Evolutionary conservation across 2,888 invertebrate species (phyloP).

Genomic region (Brachycybe producta): DNA sequence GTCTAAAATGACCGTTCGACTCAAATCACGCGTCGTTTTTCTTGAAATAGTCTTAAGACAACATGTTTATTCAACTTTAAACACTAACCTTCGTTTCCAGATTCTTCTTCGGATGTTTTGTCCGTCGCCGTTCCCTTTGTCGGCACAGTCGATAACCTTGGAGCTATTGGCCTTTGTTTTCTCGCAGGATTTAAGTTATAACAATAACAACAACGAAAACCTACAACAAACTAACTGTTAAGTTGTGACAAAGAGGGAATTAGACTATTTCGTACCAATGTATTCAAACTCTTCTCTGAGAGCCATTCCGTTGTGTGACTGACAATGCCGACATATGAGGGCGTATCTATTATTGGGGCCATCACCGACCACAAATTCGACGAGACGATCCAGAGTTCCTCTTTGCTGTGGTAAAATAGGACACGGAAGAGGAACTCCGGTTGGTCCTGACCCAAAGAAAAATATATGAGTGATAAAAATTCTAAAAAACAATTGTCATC

Average conservation of each 20-base stretch:
- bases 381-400: slow-evolving; percentile 68
- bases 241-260: background rate
- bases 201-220: slow-evolving; percentile 87
- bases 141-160: slow-evolving; percentile 30
- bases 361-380: slow-evolving; percentile 90
- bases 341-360: slow-evolving; percentile 91
- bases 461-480: no score
- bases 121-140: no score
- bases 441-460: slow-evolving; percentile 18
- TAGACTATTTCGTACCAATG: slow-evolving; percentile 37
- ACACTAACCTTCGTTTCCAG: no score
- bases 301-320: slow-evolving; percentile 84
- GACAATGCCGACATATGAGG: slow-evolving; percentile 79
- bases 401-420: slow-evolving; percentile 61
- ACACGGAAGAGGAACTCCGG: slow-evolving; percentile 47
- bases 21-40: no score
- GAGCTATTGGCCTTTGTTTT: slow-evolving; percentile 69
- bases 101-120: no score
- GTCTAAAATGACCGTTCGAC: no score
- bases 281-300: slow-evolving; percentile 56
- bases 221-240: slow-evolving; percentile 32
- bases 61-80: no score
- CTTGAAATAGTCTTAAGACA: no score
- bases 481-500: no score
- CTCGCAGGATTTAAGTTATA: slow-evolving; percentile 71